Evolutionary conservation across 2,797 vertebrate species (phyloP), one percentile per base, ranked within the genome.

Genomic region (Micropoecilia bifurca): DNA sequence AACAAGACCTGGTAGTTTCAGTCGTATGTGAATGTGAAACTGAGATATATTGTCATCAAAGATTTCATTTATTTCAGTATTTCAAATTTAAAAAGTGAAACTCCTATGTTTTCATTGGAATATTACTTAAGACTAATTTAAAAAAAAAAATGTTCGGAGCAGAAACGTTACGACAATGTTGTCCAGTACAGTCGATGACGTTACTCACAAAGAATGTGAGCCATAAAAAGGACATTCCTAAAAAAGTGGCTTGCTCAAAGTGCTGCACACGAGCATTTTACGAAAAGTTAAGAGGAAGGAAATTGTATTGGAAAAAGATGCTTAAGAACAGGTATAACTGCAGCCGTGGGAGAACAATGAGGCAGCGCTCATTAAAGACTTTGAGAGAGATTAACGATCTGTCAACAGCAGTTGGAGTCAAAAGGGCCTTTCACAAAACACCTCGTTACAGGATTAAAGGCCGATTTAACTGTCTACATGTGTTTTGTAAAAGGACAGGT

Each of bases 1-100:
- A 76, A 85, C 73, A 88, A 16, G 68, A 46, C 41, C 25, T 41
- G 9, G 33, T 68, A 41, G 63, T 68, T 43, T 69, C 25, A 66
- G 22, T 66, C 18, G 22, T 3, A 5, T 13, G 13, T 68, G 8
- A 68, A 39, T 41, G 33, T 41, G 36, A 36, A 46, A 28, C 25
- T 71, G 25, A 71, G 14, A n/a, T 28, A 4, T 0, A 16, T 30
- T 12, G 1, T 69, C 10, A 43, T 25, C 66, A 43, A n/a, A n/a
- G 10, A 43, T 69, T 69, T 0, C 3, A 43, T 6, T 1, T 25
- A n/a, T 69, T n/a, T 69, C 22, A 43, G 22, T n/a, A 6, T 43
- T 69, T 43, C 4, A 43, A 33, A 43, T 43, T 69, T 1, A 43
- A 69, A 69, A 69, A 41, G 36, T 43, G 20, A 69, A 20, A 43